Conservation (phyloP, 2,113 vertebrate genomes). For the Corynorhinus townsendii region DNA sequence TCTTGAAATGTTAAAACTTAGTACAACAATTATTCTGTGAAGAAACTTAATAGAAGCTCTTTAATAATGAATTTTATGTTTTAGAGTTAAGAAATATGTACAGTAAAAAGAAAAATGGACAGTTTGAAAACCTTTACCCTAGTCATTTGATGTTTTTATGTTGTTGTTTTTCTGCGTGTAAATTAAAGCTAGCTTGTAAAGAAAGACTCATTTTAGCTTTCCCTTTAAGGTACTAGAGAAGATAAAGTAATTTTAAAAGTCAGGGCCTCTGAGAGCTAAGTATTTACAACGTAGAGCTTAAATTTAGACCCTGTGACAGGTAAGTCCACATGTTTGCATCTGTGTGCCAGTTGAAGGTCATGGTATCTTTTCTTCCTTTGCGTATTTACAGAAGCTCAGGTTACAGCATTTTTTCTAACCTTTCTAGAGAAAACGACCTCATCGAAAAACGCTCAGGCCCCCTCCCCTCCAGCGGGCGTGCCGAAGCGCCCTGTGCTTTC, state of each 20-base stretch:
- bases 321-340: not conserved
- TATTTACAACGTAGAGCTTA: not conserved
- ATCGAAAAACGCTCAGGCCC: slow-evolving; percentile 86
- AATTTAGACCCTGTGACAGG: not conserved
- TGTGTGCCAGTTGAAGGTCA: not conserved
- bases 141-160: not conserved
- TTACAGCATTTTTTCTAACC: not conserved
- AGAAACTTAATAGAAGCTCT: not conserved
- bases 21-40: not conserved
- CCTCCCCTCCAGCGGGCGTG: slow-evolving; percentile 73
- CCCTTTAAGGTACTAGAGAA: not conserved
- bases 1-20: slow-evolving; percentile 16
- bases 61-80: not conserved
- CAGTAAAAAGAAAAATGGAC: not conserved
- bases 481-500: slow-evolving; percentile 84
- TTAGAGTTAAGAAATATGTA: slow-evolving; percentile 8
- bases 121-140: not conserved
- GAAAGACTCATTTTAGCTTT: slow-evolving; percentile 19
- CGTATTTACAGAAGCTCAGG: not conserved
- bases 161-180: not conserved
- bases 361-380: not conserved
- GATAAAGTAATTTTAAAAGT: not conserved
- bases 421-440: slow-evolving; percentile 86
- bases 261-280: not conserved
- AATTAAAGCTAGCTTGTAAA: not conserved